These are phyloP conservation scores for Nebria brevicollis DNA, from an alignment of 2,888 invertebrate species.

Conservation along the genomic window DNA sequence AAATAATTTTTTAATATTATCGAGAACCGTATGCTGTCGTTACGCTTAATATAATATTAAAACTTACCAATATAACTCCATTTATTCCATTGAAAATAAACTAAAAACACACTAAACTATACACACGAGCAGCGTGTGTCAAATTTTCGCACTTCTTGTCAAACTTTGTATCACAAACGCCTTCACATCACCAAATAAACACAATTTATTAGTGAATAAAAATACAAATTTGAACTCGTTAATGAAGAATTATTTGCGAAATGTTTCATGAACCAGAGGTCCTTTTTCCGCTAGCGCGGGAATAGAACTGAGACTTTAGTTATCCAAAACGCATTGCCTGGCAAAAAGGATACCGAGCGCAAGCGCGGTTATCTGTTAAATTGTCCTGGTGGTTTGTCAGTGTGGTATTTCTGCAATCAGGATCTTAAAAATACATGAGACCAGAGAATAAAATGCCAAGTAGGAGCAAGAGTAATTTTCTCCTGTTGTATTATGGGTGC, in stretches of 20 bases:
- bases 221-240: neutral
- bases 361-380: constrained; percentile 8
- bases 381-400: neutral
- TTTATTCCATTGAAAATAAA: neutral
- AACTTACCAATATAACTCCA: neutral
- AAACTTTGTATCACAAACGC: neutral
- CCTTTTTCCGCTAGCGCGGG: constrained; percentile 33
- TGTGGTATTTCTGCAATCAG: constrained; percentile 18
- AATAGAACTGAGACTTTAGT: constrained; percentile 22
- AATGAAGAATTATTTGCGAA: neutral
- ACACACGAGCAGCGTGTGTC: neutral
- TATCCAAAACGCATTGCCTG: constrained; percentile 24
- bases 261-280: neutral
- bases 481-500: constrained; percentile 14
- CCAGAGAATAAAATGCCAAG: constrained; percentile 26
- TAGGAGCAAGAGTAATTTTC: constrained; percentile 34
- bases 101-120: neutral
- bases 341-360: constrained; percentile 11
- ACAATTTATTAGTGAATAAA: neutral
- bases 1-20: neutral
- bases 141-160: neutral
- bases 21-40: neutral
- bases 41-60: neutral
- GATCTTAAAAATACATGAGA: constrained; percentile 41
- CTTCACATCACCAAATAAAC: neutral